phyloP scores from a whole-genome alignment of 1,140 invertebrate species.

The Oncopodura yosiiana region DNA sequence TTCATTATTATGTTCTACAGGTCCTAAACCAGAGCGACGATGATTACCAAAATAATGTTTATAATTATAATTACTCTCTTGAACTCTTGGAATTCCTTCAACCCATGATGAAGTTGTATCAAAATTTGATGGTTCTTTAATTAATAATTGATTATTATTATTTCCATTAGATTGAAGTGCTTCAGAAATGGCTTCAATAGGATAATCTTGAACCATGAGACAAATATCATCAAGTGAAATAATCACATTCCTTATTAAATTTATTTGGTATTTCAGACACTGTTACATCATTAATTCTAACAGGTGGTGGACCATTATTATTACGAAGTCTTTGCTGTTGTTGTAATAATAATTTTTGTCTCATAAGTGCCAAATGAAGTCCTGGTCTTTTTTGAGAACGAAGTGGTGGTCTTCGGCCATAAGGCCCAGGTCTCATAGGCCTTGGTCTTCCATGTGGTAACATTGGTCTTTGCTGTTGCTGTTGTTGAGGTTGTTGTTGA shows the following conservation, averaged over 20 bases:
- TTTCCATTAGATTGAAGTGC: conserved; percentile 60
- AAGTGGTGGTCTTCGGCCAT: not conserved
- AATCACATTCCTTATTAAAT: conserved; percentile 49
- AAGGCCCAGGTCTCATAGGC: conserved; percentile 2
- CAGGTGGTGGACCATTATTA: not conserved
- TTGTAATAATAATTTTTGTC: not conserved
- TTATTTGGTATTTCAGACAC: conserved; percentile 31
- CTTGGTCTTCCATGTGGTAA: conserved; percentile 2
- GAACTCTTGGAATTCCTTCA: conserved; percentile 47
- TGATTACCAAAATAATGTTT: conserved; percentile 49
- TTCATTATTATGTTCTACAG: conserved; percentile 31
- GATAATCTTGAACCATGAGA: conserved; percentile 62
- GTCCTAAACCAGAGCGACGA: no score
- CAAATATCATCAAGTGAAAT: conserved; percentile 66
- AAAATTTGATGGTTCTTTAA: conserved; percentile 40
- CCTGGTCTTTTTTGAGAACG: not conserved
- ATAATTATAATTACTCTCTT: conserved; percentile 49
- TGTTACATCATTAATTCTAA: conserved; percentile 31
- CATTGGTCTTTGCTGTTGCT: not conserved
- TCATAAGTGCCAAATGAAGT: not conserved
- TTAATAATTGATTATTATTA: conserved; percentile 56
- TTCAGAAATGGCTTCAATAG: conserved; percentile 62
- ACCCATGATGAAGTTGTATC: conserved; percentile 41
- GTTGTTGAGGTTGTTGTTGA: not conserved
- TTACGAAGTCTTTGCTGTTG: not conserved